phyloP scores from a whole-genome alignment of 2,888 invertebrate species.

The Didymodactylos carnosus region DNA sequence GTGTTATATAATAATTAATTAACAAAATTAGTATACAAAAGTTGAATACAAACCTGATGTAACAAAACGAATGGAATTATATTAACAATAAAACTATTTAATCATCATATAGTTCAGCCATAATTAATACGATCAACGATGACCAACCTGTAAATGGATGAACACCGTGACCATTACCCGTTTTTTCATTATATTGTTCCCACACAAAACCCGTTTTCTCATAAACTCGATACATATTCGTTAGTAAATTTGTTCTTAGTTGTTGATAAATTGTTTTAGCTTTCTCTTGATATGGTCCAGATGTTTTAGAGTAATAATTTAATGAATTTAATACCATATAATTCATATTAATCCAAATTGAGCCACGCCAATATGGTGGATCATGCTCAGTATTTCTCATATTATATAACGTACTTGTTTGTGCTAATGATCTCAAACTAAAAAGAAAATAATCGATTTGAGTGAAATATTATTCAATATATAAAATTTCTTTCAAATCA shows the following conservation, averaged over 20 bases:
- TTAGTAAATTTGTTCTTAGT: constrained; percentile 58
- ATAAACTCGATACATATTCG: constrained; percentile 64
- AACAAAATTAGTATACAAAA: too few relatives aligned
- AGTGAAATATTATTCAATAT: too few relatives aligned
- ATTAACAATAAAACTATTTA: background rate
- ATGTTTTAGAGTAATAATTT: constrained; percentile 51
- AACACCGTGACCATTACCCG: constrained; percentile 64
- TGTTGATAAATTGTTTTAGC: constrained; percentile 38
- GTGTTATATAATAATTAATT: too few relatives aligned
- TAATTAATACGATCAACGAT: constrained; percentile 65
- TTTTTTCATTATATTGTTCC: constrained; percentile 84
- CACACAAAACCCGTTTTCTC: constrained; percentile 71
- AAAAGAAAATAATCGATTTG: too few relatives aligned
- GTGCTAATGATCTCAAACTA: constrained; percentile 61
- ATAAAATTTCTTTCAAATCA: too few relatives aligned
- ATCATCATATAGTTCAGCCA: constrained; percentile 61
- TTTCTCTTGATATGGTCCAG: constrained; percentile 47
- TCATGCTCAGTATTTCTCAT: constrained; percentile 83
- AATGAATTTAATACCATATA: constrained; percentile 67
- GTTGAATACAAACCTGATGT: too few relatives aligned
- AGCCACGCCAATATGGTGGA: constrained; percentile 82
- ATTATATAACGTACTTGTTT: constrained; percentile 64
- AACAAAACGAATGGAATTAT: too few relatives aligned
- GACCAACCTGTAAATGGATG: constrained; percentile 86
- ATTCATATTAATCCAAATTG: constrained; percentile 92